A percentile compares a stretch with the other conserved stretches of the same genome.
These are phyloP conservation scores for Tinea semifulvella DNA, from an alignment of 2,888 invertebrate genomes.

Conservation along the genomic window DNA sequence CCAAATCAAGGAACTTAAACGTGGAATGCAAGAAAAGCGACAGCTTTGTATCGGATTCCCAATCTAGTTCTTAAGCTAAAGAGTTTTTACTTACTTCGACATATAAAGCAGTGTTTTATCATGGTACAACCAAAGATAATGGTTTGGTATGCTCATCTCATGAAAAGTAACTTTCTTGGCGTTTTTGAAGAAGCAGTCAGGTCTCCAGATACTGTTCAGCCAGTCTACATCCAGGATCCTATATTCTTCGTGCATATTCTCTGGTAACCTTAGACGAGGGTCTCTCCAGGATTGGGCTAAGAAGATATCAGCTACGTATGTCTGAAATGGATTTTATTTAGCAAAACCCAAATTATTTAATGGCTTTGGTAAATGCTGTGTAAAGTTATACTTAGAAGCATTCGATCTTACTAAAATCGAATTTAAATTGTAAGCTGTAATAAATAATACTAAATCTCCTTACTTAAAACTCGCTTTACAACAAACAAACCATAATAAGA, in stretches of 20 bases:
- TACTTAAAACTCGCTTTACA: no score
- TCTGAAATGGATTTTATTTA: conserved; percentile 61
- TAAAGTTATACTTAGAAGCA: no score
- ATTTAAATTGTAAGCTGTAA: no score
- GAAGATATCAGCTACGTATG: conserved; percentile 92
- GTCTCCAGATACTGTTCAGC: conserved; percentile 90
- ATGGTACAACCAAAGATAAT: conserved; percentile 91
- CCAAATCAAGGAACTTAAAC: no score
- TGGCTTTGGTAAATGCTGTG: neutral
- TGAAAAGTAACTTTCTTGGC: conserved; percentile 94
- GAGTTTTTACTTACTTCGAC: conserved; percentile 78
- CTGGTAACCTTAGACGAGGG: conserved; percentile 86
- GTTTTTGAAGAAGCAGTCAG: conserved; percentile 94
- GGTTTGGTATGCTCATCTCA: conserved; percentile 94
- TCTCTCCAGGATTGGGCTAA: conserved; percentile 94
- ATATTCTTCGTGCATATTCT: conserved; percentile 93
- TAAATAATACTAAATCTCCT: no score
- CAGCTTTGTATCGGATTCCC: no score
- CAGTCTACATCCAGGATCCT: conserved; percentile 89
- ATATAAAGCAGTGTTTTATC: conserved; percentile 92
- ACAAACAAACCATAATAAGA: no score
- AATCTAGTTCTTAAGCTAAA: no score
- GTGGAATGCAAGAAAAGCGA: no score
- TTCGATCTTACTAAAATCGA: no score
- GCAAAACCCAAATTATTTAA: neutral